Evolutionary conservation across 2,797 vertebrate genomes (phyloP).

Genomic region (Lycodopsis pacificus): DNA sequence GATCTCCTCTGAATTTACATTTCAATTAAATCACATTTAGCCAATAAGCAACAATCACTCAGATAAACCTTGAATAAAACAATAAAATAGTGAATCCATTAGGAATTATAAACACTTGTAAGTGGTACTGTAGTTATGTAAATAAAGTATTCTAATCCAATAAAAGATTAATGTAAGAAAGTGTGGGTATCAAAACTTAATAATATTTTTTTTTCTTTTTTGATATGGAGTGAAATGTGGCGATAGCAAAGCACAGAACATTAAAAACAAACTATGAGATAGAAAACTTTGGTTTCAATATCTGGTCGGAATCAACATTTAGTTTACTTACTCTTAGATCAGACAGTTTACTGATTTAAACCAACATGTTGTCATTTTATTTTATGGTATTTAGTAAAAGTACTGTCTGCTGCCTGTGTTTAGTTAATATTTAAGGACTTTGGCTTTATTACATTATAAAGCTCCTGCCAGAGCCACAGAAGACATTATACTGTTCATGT

Average conservation of each 20-base stretch:
- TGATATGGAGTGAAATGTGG: neutral
- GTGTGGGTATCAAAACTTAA: neutral
- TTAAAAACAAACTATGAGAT: slow-evolving; percentile 1
- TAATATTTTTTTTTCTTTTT: neutral
- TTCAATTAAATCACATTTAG: slow-evolving; percentile 9
- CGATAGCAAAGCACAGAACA: neutral
- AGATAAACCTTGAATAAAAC: neutral
- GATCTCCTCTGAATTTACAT: slow-evolving; percentile 3
- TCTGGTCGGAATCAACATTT: neutral
- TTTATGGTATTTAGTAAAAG: neutral
- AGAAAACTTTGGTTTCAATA: neutral
- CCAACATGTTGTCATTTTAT: neutral
- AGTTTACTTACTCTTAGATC: neutral
- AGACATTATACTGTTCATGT: neutral
- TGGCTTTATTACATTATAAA: too few species aligned
- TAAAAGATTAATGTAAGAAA: neutral
- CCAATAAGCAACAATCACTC: neutral
- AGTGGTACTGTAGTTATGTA: neutral
- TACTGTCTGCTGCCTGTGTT: neutral
- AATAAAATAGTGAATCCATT: neutral
- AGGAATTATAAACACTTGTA: neutral
- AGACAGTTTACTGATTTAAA: neutral
- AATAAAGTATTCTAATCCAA: neutral
- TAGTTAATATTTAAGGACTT: neutral
- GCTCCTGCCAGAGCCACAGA: neutral